A percentile compares a stretch with the other conserved stretches of the same genome.
Evolutionary conservation across 2,797 vertebrate genomes (phyloP).

Genomic region (Mareca strepera): DNA sequence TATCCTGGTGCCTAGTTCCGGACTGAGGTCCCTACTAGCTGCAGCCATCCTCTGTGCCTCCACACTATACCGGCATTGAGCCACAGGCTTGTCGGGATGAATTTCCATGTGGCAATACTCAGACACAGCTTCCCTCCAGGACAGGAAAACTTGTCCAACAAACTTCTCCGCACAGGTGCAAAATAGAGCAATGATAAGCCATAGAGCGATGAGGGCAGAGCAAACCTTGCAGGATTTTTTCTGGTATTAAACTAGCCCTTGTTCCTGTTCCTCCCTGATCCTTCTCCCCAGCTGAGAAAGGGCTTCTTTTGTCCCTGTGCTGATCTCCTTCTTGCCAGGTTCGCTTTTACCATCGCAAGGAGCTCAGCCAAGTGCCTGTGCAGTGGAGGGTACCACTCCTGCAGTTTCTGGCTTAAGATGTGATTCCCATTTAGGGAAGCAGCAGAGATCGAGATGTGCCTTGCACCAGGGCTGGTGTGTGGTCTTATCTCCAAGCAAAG

Average conservation of each 20-base stretch:
- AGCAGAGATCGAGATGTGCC: background rate
- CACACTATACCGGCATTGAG: fast-evolving
- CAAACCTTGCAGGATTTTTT: background rate
- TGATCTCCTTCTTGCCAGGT: background rate
- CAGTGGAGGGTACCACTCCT: background rate
- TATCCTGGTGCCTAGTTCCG: background rate
- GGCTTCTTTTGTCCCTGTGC: background rate
- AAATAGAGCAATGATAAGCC: fast-evolving
- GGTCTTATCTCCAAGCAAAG: background rate
- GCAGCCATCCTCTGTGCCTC: background rate
- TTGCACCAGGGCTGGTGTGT: background rate
- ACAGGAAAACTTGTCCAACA: background rate
- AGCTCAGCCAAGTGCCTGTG: background rate
- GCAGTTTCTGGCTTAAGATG: background rate
- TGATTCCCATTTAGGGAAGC: background rate
- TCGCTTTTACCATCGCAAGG: fast-evolving
- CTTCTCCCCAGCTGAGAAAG: background rate
- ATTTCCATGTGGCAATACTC: background rate
- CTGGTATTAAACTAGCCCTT: background rate
- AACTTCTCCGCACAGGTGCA: background rate
- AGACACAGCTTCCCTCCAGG: background rate
- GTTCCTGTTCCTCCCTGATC: background rate
- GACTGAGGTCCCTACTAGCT: background rate
- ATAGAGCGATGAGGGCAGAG: background rate
- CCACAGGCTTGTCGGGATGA: background rate